phyloP scores from a whole-genome alignment of 2,113 vertebrate genomes.

The Gobio gobio region DNA sequence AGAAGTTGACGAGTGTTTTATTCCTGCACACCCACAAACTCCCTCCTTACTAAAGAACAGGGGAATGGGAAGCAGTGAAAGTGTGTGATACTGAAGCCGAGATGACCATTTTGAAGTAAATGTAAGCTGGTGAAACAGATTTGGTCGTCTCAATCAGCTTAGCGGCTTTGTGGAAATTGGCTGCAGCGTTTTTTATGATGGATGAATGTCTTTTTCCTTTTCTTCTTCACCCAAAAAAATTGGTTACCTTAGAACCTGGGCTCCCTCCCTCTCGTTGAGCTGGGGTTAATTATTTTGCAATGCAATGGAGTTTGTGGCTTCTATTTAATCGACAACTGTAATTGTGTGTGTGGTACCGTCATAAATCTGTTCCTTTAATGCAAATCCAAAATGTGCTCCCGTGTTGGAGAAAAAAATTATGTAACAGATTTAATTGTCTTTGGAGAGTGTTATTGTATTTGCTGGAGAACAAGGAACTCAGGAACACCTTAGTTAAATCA shows the following conservation, averaged over 20 bases:
- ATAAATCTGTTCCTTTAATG: constrained; percentile 12
- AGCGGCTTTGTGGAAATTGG: constrained; percentile 83
- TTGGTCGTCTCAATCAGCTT: constrained; percentile 84
- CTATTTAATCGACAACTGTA: constrained; percentile 11
- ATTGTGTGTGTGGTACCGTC: constrained; percentile 8
- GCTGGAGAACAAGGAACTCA: background rate
- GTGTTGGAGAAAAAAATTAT: constrained; percentile 32
- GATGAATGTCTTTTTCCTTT: constrained; percentile 71
- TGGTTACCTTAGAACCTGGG: constrained; percentile 59
- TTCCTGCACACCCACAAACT: constrained; percentile 80
- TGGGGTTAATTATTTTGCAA: constrained; percentile 52
- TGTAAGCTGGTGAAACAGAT: constrained; percentile 84
- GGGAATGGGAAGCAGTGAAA: constrained; percentile 81
- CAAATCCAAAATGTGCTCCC: constrained; percentile 26
- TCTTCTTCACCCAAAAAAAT: constrained; percentile 52
- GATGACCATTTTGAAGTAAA: constrained; percentile 84
- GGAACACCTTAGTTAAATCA: background rate
- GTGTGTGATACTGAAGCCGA: constrained; percentile 83
- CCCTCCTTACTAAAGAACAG: constrained; percentile 72
- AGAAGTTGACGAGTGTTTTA: constrained; percentile 78
- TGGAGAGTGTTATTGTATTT: background rate
- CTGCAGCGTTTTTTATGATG: constrained; percentile 75
- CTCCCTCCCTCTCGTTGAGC: background rate
- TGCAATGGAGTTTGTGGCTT: constrained; percentile 13
- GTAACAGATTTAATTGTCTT: background rate